Base-by-base conservation (phyloP, 2,113 vertebrate genomes). In the Hemiscyllium ocellatum region DNA sequence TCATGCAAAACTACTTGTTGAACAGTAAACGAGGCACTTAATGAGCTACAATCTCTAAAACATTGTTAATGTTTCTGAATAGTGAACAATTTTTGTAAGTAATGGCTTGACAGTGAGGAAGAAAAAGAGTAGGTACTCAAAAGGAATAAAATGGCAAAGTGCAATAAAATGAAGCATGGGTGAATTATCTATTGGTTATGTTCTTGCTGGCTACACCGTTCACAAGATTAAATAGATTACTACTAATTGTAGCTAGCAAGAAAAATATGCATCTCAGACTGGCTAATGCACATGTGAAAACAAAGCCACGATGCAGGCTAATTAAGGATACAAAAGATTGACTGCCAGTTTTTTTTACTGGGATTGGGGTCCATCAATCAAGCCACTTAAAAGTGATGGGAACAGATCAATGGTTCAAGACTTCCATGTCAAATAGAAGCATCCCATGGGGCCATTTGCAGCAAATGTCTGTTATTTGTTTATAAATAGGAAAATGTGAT, bases 11-110 rank as follows among this genome's bases (percentile, higher is more conserved):
- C 26, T 26, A 61, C 87, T 90, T 61, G 52, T 90, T 90, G 26
- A 90, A 29, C 26, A 61, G 87, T 90, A 61, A 56, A 89, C 50
- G 86, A 61, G 52, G 50, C 87, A 90, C 52, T 90, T 90, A 90
- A 90, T 61, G 26, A 90, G 87, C 12, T 33, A 61, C 61, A 4
- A 3, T 61, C 26, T 33, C 50, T 4, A 17, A 13, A n/a, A 61
- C 50, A 90, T 61, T 90, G 26, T 33, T 90, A 52, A 90, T 83
- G n/a, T 37, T 19, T 37, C 87, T 56, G 50, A 33, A 13, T 26
- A 15, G 3, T 52, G 24, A 61, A 56, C 52, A 90, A 12, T 90
- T 56, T 90, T 90, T 61, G 87, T 90, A 26, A 61, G 3, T 90
- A 61, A 83, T 83, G n/a, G n/a, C n/a, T 83, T 37, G 37, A 83